Base-by-base conservation (phyloP, 2,113 vertebrate genomes). In the Murina feae region DNA sequence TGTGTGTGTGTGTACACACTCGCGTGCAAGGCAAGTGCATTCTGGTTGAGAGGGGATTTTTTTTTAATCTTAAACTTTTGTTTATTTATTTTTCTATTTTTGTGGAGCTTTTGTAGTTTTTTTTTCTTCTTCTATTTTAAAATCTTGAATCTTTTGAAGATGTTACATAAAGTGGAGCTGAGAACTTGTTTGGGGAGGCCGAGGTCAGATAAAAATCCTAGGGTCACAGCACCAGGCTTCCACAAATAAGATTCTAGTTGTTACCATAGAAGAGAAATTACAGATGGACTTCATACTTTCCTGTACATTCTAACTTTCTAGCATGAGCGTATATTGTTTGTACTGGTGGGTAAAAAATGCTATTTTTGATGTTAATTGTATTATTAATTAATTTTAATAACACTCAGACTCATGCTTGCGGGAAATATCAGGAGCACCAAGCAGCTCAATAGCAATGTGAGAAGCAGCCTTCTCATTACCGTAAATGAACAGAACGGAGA, bases 131-230 rank as follows among this genome's bases (percentile, higher is more conserved):
- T 60, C 25, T 60, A 60, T 60, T 60, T 60, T 60, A 11, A 60
- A 60, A 60, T 53, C 44, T 68, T 65, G 66, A 85, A 68, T 78
- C 23, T 42, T 65, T 94, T 89, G 66, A 80, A 95, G 96, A 47
- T n/a, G 28, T 65, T 85, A 83, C 3, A 69, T 71, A 93, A 94
- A 84, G 35, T 60, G 16, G 13, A 93, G 30, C 72, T 74, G 14
- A 94, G 69, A 94, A 93, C 35, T 20, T 71, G 37, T 39, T 28
- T 90, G n/a, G 16, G 11, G n/a, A 85, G 4, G 3, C 14, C 65
- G 20, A 85, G 23, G 82, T 68, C 78, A 63, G 25, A 63, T 49
- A 35, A 55, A 79, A 92, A 51, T 53, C 68, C 23, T 82, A 9
- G 13, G 30, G n/a, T 91, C n/a, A 51, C 18, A 42, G 0, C 53